Evolutionary conservation across 30 jellyfish, hydroid and myxozoan genomes (phyloP).

Genomic region (Pseudorhiza aurosa): DNA sequence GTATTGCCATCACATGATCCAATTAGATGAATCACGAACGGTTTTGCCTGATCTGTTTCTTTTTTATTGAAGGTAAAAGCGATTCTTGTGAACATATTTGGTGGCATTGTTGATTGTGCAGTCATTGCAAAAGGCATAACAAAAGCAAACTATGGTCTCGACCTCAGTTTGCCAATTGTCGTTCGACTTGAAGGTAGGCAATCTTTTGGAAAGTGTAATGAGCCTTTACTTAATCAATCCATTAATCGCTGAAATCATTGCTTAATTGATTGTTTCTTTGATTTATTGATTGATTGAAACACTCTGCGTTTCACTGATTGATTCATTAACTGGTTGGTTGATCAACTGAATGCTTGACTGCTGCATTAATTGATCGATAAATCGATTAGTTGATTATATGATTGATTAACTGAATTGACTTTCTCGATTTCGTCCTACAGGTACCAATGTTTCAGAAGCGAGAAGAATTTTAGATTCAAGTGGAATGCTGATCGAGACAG

Average conservation of each 20-base stretch:
- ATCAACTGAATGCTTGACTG: neutral
- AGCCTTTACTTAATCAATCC: too few relatives aligned
- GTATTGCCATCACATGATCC: too few relatives aligned
- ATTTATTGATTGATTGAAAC: neutral
- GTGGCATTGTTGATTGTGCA: slow-evolving; percentile 99
- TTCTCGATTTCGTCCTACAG: too few relatives aligned
- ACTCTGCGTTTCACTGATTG: too few relatives aligned
- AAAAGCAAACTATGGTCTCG: slow-evolving; percentile 91
- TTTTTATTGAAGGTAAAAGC: slow-evolving; percentile 76
- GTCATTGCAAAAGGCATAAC: slow-evolving; percentile 98
- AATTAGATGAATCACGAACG: too few relatives aligned
- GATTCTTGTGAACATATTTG: slow-evolving; percentile 96
- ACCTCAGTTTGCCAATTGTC: slow-evolving; percentile 85
- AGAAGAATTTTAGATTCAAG: slow-evolving; percentile 78
- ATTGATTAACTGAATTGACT: neutral
- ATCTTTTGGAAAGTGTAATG: too few relatives aligned
- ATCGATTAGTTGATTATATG: neutral
- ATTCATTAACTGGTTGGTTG: neutral
- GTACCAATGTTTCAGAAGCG: slow-evolving; percentile 98
- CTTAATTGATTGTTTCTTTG: neutral
- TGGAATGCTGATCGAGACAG: slow-evolving; percentile 96
- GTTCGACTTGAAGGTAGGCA: slow-evolving; percentile 99
- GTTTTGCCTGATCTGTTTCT: neutral
- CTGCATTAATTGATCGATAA: neutral
- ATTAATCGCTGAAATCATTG: too few relatives aligned